A percentile compares a stretch with the other conserved stretches of the same genome.
phyloP scores from a whole-genome alignment of 2,888 invertebrate species.

The Carterocephalus palaemon region DNA sequence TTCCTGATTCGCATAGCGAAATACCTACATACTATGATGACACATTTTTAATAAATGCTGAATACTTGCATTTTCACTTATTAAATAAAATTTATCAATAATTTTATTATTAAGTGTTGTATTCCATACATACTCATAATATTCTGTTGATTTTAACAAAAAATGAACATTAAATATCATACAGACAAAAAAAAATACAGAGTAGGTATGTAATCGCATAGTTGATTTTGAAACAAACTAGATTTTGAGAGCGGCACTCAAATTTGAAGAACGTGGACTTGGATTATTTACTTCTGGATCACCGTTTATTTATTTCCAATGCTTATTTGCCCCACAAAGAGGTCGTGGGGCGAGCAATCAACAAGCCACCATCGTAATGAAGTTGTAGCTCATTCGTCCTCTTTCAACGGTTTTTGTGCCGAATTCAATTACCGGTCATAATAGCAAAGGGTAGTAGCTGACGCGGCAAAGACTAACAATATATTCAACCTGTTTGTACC shows the following conservation, averaged over 20 bases:
- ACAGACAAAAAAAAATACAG: too few species aligned
- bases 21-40: too few species aligned
- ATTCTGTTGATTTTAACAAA: too few species aligned
- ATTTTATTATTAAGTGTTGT: background rate
- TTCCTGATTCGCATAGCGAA: too few species aligned
- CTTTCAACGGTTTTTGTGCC: constrained; percentile 49
- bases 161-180: too few species aligned
- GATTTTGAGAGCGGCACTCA: too few species aligned
- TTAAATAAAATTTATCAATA: background rate
- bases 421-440: constrained; percentile 59
- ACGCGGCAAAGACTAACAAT: constrained; percentile 41
- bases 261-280: too few species aligned
- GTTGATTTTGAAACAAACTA: too few species aligned
- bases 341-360: constrained; percentile 47
- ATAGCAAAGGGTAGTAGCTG: constrained; percentile 54
- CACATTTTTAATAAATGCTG: background rate
- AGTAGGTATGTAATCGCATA: too few species aligned
- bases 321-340: constrained; percentile 45
- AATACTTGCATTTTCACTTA: background rate
- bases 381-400: constrained; percentile 45
- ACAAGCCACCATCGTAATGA: constrained; percentile 46
- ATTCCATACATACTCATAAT: background rate
- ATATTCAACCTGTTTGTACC: background rate
- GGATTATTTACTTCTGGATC: too few species aligned
- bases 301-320: constrained; percentile 20